Conservation (phyloP, 1,140 invertebrate species). For the Drosophila sp. region DNA sequence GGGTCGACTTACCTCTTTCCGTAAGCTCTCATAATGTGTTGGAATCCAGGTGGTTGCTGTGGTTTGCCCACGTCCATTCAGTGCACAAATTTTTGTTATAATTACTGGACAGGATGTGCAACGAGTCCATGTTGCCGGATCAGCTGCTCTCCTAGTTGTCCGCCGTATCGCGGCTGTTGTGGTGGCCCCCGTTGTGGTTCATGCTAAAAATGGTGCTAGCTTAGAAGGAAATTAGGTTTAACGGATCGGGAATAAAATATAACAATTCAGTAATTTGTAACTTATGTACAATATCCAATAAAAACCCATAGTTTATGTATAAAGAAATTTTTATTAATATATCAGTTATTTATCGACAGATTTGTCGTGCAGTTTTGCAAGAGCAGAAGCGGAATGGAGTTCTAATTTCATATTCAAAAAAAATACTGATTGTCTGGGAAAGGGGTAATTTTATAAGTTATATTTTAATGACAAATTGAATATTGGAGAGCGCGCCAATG, state of each 20-base stretch:
- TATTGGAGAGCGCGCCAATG: too few species aligned
- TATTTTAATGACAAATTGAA: neutral
- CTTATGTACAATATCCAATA: neutral
- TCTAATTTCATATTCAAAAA: too few species aligned
- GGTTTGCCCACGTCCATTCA: slow-evolving; percentile 53
- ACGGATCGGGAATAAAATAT: neutral
- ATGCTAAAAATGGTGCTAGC: slow-evolving; percentile 30
- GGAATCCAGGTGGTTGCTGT: slow-evolving; percentile 66
- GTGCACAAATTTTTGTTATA: slow-evolving; percentile 68
- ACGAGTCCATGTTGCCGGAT: slow-evolving; percentile 32
- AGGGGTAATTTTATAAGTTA: too few species aligned
- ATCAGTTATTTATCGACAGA: too few species aligned
- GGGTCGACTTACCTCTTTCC: neutral
- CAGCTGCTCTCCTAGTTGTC: slow-evolving; percentile 40
- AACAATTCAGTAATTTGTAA: neutral
- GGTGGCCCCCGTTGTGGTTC: slow-evolving; percentile 41
- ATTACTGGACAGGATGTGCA: slow-evolving; percentile 63
- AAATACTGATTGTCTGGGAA: too few species aligned
- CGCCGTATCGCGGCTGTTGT: slow-evolving; percentile 45
- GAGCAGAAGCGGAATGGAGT: too few species aligned
- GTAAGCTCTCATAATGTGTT: slow-evolving; percentile 53
- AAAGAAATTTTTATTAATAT: neutral
- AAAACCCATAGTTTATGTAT: neutral
- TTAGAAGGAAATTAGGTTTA: slow-evolving; percentile 38
- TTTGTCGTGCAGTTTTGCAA: too few species aligned